Conservation (phyloP, 2,888 invertebrate genomes). For the Thymelicus acteon region DNA sequence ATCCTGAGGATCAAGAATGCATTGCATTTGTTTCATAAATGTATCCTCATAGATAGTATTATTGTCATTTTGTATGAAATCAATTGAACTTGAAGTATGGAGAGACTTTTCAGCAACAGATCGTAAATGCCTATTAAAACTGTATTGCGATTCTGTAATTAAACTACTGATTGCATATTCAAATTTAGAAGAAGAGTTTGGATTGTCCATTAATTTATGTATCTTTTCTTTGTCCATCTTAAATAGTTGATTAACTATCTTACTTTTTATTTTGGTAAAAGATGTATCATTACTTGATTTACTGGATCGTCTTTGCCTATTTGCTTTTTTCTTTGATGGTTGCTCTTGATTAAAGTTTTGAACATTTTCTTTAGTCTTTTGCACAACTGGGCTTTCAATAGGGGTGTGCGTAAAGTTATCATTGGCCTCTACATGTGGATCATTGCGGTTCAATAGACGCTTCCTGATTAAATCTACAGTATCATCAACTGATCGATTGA, state of each 20-base stretch:
- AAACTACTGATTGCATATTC: conserved; percentile 80
- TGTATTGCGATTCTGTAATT: conserved; percentile 79
- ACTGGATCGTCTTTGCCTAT: conserved; percentile 55
- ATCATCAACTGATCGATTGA: conserved; percentile 74
- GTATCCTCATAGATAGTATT: conserved; percentile 88
- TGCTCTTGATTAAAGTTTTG: conserved; percentile 55
- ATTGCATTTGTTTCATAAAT: conserved; percentile 89
- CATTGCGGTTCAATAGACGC: conserved; percentile 66
- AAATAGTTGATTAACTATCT: conserved; percentile 79
- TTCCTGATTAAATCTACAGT: conserved; percentile 76
- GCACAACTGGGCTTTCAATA: conserved; percentile 48
- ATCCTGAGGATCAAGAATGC: conserved; percentile 84
- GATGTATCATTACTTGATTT: conserved; percentile 64
- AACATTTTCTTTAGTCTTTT: conserved; percentile 41
- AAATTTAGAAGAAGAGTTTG: conserved; percentile 79
- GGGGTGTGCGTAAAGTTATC: conserved; percentile 44
- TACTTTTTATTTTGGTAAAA: conserved; percentile 68
- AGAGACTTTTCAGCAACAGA: conserved; percentile 79
- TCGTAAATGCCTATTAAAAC: conserved; percentile 73
- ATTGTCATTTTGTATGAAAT: conserved; percentile 85
- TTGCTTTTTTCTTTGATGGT: conserved; percentile 58
- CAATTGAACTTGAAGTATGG: conserved; percentile 58
- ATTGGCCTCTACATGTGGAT: conserved; percentile 53
- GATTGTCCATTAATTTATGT: conserved; percentile 78
- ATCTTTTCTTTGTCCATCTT: conserved; percentile 81